A percentile compares a stretch with the other conserved stretches of the same genome.
Conservation (phyloP, 2,888 invertebrate species). For the Campoletis raptor region DNA sequence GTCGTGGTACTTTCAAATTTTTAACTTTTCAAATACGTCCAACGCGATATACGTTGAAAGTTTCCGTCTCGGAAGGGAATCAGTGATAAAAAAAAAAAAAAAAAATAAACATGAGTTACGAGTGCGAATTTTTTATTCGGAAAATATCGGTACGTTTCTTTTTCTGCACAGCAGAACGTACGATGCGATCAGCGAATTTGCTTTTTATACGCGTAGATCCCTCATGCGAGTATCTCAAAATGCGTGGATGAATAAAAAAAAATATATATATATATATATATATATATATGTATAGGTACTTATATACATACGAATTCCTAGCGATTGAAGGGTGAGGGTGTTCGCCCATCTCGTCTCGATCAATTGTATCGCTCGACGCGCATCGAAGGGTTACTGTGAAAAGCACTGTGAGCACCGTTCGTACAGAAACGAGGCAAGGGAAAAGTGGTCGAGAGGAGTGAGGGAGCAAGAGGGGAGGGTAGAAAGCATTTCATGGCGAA, state of each 20-base stretch:
- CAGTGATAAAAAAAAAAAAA: background rate
- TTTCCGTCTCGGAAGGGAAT: background rate
- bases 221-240: constrained; percentile 9
- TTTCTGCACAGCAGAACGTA: constrained; percentile 11
- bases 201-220: constrained; percentile 33
- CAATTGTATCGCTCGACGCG: constrained; percentile 49
- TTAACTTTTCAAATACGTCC: background rate
- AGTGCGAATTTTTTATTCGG: background rate
- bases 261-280: background rate
- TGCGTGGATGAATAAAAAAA: background rate
- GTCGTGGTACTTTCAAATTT: background rate
- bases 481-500: constrained; percentile 49
- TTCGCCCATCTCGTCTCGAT: constrained; percentile 56
- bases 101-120: background rate
- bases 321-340: constrained; percentile 23
- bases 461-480: background rate
- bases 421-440: constrained; percentile 7
- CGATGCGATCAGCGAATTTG: constrained; percentile 28
- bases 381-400: constrained; percentile 53
- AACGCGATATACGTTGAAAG: background rate
- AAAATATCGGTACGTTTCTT: constrained; percentile 16
- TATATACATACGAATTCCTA: background rate
- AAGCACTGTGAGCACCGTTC: constrained; percentile 30
- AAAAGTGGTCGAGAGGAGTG: background rate
- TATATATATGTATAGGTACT: background rate